Base-by-base conservation (phyloP, 2,113 vertebrate genomes). In the Glaucidium brasilianum region DNA sequence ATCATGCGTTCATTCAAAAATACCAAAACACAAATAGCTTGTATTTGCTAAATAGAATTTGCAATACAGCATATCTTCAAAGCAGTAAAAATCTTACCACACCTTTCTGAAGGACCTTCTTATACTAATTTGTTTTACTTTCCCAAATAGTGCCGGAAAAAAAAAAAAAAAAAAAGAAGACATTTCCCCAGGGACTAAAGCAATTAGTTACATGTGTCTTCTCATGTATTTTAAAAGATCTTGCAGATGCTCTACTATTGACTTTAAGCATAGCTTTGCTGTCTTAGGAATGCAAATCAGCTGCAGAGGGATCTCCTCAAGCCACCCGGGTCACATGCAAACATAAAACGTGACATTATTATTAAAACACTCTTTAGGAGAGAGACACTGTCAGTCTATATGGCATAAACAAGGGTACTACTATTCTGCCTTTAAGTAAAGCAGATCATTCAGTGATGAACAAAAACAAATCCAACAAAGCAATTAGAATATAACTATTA, bases 261-360 rank as follows among this genome's bases (percentile, higher is more conserved):
- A 95, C 77, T 97, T 92, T 55, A 88, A 60, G 68, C 55, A 85
- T n/a, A 90, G 68, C 32, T 95, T 67, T 78, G n/a, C 55, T 67
- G 45, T 63, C 69, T 79, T 15, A 82, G 93, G 88, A 97, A 97
- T 90, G 87, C 56, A 92, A 82, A 93, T 86, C 94, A 94, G 71
- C 86, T 94, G 92, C 10, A 8, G 41, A 75, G 90, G 60, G 87
- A 96, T 39, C 58, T 96, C 94, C 82, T 75, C 63, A 55, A 92
- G 82, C 60, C 85, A 91, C 69, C 29, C 4, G 3, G 77, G 87
- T 92, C 66, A 92, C 63, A 53, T n/a, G 39, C 35, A 87, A 74
- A 82, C 19, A 37, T 47, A 59, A 94, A 75, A 80, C 4, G 30
- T 45, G 37, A 85, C 56, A 43, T 90, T n/a, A n/a, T 91, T 82